Percentiles rank a stretch among this genome's conserved stretches.
phyloP scores from a whole-genome alignment of 2,888 invertebrate species.

The Orthosia gothica region DNA sequence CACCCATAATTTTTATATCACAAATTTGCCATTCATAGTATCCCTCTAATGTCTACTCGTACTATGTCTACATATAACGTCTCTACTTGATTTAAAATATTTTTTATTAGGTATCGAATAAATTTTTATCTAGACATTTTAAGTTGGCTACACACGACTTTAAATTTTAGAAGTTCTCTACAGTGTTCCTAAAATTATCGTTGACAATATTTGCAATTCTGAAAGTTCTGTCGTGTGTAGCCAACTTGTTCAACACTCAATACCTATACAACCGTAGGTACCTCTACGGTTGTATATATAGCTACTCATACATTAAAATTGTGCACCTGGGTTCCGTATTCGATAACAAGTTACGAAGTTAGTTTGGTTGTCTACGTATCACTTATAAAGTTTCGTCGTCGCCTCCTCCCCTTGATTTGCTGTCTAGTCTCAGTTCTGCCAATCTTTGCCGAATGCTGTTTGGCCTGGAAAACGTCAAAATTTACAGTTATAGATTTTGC shows the following conservation, averaged over 20 bases:
- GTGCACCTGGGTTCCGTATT: conserved; percentile 76
- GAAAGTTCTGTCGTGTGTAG: conserved; percentile 37
- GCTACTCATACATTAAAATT: conserved; percentile 72
- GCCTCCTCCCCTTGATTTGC: conserved; percentile 87
- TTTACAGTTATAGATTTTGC: neutral
- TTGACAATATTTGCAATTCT: conserved; percentile 39
- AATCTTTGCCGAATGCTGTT: conserved; percentile 87
- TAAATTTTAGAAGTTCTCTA: conserved; percentile 32
- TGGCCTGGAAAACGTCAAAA: conserved; percentile 70
- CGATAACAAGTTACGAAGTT: conserved; percentile 68
- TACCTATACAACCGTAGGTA: conserved; percentile 62
- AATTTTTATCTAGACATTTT: conserved; percentile 43
- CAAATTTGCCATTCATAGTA: conserved; percentile 72
- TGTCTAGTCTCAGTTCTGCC: conserved; percentile 86
- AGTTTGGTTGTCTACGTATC: conserved; percentile 44
- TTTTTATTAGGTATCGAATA: conserved; percentile 22
- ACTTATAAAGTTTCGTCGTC: conserved; percentile 83
- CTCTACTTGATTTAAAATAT: conserved; percentile 64
- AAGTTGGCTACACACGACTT: conserved; percentile 35
- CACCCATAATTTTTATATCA: conserved; percentile 74
- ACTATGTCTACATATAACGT: conserved; percentile 67
- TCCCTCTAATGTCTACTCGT: conserved; percentile 65
- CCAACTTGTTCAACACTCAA: conserved; percentile 64
- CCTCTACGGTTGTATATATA: conserved; percentile 65
- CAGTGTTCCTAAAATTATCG: conserved; percentile 27